Evolutionary conservation across 1,140 invertebrate genomes (phyloP), one percentile per base, ranked within the genome.

Genomic region (Pseudoatta argentina): DNA sequence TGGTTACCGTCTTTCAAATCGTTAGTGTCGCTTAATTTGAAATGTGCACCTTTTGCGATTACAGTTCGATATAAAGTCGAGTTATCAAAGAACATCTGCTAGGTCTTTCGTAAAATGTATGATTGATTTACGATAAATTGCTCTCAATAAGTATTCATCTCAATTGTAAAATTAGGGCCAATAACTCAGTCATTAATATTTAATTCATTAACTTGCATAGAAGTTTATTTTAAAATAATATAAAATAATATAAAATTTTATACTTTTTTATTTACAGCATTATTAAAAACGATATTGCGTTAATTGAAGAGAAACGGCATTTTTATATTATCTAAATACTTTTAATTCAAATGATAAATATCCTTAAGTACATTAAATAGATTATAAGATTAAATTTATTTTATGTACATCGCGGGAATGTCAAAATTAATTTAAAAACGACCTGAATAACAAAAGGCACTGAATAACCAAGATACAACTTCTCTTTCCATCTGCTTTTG

Each of bases 391-490:
- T 30, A 21, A 34, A 0, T 78, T 48, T 18, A 64, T 51, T 64
- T 64, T 66, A n/a, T 30, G 5, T 44, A 6, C 14, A 44, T 44
- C 2, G 3, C 16, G n/a, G 24, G 12, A 34, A 39, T 53, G 0
- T 3, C 7, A 1, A n/a, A 78, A 73, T 53, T 57, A 34, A 78
- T 48, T 57, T 51, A 53, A 51, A 78, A 66, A 78, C 3, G 16
- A 27, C 14, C 51, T 67, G 1, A 27, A 55, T 78, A 53, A 44
- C 8, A 2, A 51, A 75, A 18, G 14, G n/a, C 21, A 44, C 21
- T 24, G n/a, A 44, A 44, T 76, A 66, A 78, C 24, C 21, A 39
- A 78, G 27, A 78, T 64, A 53, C 59, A 64, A 77, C 8, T 78
- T 55, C 18, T 64, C 18, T 30, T 64, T 64, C 18, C 3, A 30